A percentile compares a stretch with the other conserved stretches of the same genome.
Evolutionary conservation across 2,113 vertebrate species (phyloP).

Genomic region (Bubo scandiacus): DNA sequence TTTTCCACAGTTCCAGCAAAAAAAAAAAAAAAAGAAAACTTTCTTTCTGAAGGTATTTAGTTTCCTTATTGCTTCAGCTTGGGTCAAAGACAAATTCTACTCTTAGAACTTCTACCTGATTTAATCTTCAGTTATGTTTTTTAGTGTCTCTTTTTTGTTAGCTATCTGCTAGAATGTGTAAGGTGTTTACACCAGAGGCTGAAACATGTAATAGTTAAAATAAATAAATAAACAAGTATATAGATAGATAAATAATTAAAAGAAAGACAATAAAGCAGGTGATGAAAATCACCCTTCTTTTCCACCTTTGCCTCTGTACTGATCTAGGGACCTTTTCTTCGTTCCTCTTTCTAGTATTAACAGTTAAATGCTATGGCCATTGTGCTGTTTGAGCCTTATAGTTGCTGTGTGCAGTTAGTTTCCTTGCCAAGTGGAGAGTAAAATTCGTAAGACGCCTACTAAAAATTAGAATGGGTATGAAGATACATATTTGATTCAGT

Average conservation of each 20-base stretch:
- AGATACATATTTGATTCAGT: background rate
- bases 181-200: background rate
- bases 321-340: background rate
- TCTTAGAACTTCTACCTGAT: background rate
- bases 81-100: background rate
- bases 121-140: background rate
- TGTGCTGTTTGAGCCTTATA: background rate
- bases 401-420: background rate
- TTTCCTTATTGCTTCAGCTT: background rate
- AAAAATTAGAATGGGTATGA: background rate
- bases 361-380: background rate
- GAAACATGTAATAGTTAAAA: background rate
- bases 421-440: background rate
- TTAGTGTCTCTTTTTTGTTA: background rate
- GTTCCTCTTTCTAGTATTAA: background rate
- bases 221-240: background rate
- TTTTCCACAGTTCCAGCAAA: background rate
- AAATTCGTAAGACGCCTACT: background rate
- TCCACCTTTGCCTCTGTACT: background rate
- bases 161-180: background rate
- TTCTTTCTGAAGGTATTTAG: background rate
- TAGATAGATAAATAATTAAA: background rate
- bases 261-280: background rate
- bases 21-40: background rate
- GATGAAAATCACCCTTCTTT: background rate